Percentiles rank a stretch among this genome's conserved stretches.
Evolutionary conservation across 2,888 invertebrate genomes (phyloP).

Genomic region (Altica lythri): DNA sequence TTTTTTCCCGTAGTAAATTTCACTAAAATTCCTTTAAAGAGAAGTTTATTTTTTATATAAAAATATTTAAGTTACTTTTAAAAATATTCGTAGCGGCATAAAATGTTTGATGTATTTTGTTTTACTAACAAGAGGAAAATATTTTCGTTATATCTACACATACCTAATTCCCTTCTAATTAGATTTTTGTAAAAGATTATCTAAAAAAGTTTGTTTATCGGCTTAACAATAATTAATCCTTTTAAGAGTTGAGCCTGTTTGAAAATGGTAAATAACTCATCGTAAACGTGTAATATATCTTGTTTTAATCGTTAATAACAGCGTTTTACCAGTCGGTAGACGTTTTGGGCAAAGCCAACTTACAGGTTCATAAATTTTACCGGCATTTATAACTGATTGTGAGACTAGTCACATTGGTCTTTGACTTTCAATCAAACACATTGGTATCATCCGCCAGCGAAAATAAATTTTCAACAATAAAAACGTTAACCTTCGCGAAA

Average conservation of each 20-base stretch:
- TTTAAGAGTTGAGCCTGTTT: slow-evolving; percentile 20
- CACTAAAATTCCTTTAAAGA: no score
- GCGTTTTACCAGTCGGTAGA: slow-evolving; percentile 33
- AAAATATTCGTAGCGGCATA: no score
- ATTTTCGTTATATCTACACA: slow-evolving; percentile 17
- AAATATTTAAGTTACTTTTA: no score
- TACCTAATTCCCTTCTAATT: slow-evolving; percentile 21
- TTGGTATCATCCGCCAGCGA: not conserved
- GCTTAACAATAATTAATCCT: slow-evolving; percentile 26
- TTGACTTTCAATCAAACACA: slow-evolving; percentile 44
- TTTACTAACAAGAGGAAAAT: slow-evolving; percentile 17
- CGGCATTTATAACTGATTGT: slow-evolving; percentile 45
- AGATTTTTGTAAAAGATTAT: slow-evolving; percentile 17
- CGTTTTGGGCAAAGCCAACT: slow-evolving; percentile 37
- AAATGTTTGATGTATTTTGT: no score
- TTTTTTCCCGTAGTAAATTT: no score
- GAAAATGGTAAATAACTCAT: slow-evolving; percentile 32
- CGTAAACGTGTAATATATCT: slow-evolving; percentile 34
- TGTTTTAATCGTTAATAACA: slow-evolving; percentile 30
- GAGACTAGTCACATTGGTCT: slow-evolving; percentile 44
- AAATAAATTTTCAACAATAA: no score
- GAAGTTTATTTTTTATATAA: no score
- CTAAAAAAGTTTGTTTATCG: slow-evolving; percentile 20
- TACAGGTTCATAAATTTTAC: slow-evolving; percentile 46
- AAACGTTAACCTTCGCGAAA: no score